These are phyloP conservation scores for Rhagium mordax DNA, from an alignment of 2,888 invertebrate species.

Conservation along the genomic window DNA sequence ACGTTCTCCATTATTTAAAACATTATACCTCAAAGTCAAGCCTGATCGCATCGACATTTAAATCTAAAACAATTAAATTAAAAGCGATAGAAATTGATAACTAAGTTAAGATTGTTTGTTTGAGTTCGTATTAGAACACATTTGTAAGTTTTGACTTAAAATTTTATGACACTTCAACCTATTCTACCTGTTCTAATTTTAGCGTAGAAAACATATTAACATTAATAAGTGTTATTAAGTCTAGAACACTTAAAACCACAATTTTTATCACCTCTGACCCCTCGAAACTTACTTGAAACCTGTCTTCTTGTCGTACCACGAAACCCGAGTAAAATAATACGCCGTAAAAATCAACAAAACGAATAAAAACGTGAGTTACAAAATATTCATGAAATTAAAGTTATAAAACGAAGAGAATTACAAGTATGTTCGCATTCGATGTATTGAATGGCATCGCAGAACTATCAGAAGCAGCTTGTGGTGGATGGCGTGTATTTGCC, in stretches of 20 bases:
- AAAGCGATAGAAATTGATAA: no score
- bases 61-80: no score
- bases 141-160: neutral
- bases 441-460: slow-evolving; percentile 23
- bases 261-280: neutral
- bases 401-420: neutral
- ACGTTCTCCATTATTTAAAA: no score
- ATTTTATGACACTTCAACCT: neutral
- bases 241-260: neutral
- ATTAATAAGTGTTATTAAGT: neutral
- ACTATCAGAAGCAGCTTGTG: slow-evolving; percentile 21
- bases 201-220: neutral
- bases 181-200: neutral
- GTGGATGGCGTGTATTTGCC: slow-evolving; percentile 37
- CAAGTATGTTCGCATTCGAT: slow-evolving; percentile 21
- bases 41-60: no score
- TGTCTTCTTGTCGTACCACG: neutral
- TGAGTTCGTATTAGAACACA: no score
- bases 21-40: no score
- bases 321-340: neutral
- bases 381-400: neutral
- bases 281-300: neutral
- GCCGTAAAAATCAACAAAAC: neutral
- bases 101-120: no score
- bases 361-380: neutral